Conservation (phyloP, 2,797 vertebrate genomes). For the Crocidura indochinensis region DNA sequence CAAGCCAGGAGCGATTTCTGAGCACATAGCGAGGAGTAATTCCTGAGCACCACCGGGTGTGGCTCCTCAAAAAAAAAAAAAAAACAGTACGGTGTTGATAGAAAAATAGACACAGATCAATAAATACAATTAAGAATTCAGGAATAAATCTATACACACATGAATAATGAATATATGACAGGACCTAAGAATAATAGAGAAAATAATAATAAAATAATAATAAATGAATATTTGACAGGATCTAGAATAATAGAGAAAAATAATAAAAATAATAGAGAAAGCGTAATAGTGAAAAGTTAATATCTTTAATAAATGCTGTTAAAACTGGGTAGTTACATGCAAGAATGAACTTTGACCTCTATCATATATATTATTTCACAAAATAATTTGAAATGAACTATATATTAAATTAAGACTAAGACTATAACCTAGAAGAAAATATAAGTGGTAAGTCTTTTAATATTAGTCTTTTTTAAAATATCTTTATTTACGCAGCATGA, state of each 20-base stretch:
- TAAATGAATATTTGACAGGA: no score
- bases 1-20: no score
- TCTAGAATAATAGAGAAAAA: no score
- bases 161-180: not conserved
- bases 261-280: no score
- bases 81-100: not conserved
- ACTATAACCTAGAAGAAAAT: not conserved
- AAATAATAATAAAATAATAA: no score
- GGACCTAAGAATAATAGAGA: not conserved
- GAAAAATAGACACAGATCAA: not conserved
- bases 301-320: not conserved
- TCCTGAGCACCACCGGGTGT: no score
- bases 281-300: not conserved
- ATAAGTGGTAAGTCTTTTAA: not conserved
- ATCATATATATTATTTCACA: not conserved
- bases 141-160: not conserved
- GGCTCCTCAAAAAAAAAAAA: no score
- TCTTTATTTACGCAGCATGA: no score
- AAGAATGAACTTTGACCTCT: not conserved
- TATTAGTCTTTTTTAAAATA: not conserved
- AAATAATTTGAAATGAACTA: not conserved
- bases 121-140: not conserved
- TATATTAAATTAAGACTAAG: not conserved
- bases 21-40: no score
- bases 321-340: not conserved